Evolutionary conservation across 2,888 invertebrate species (phyloP).

Genomic region (Aphrophora alni): DNA sequence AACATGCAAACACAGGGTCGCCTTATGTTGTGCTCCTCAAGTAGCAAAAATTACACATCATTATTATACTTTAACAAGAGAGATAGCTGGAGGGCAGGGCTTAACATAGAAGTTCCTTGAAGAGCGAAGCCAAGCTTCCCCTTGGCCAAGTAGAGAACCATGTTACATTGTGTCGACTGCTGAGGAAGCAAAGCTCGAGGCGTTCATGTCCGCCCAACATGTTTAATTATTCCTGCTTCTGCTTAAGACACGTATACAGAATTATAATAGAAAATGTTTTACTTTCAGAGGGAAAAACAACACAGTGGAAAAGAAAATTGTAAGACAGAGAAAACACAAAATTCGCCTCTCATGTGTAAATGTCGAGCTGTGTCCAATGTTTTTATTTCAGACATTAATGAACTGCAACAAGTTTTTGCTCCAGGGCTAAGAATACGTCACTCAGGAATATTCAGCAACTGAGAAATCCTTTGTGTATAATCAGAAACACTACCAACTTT

Average conservation of each 20-base stretch:
- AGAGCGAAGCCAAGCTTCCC: not conserved
- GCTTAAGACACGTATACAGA: not conserved
- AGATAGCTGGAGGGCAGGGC: not conserved
- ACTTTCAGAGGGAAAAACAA: not conserved
- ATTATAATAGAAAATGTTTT: slow-evolving; percentile 2
- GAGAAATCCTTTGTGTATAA: too few species aligned
- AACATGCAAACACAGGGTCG: slow-evolving; percentile 20
- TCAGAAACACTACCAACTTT: too few species aligned
- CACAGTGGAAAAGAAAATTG: not conserved
- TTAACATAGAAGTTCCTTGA: not conserved
- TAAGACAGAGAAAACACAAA: not conserved
- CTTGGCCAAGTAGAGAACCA: not conserved
- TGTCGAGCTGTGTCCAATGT: not conserved
- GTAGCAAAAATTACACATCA: slow-evolving; percentile 38
- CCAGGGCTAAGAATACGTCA: not conserved
- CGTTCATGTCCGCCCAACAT: not conserved
- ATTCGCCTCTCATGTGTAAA: not conserved
- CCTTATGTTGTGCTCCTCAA: slow-evolving; percentile 22
- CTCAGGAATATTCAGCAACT: too few species aligned
- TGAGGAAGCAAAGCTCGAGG: not conserved
- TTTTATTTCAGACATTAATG: not conserved
- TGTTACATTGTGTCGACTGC: not conserved
- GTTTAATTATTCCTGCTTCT: not conserved
- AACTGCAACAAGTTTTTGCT: not conserved
- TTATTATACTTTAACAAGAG: slow-evolving; percentile 36